Evolutionary conservation across 2,113 vertebrate genomes (phyloP), one percentile per base, ranked within the genome.

Genomic region (Aepyceros melampus): DNA sequence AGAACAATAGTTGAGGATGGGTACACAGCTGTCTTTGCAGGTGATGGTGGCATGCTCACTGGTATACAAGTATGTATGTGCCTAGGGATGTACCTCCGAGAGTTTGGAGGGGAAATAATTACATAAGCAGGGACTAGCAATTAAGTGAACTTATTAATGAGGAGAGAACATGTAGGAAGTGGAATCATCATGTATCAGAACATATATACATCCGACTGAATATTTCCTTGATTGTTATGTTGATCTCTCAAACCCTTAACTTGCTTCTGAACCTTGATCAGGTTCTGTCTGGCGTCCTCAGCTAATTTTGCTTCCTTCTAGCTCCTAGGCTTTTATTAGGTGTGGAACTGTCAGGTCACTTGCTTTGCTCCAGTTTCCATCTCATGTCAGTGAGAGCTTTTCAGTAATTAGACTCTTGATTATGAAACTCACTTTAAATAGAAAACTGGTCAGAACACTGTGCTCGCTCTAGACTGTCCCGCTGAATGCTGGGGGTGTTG

Each of bases 401-500:
- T 87, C 45, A 71, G 43, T 82, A 58, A 92, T 92, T 85, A 90
- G n/a, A 3, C 2, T 76, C 36, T 23, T 27, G 91, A 87, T 79
- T 97, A 83, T 64, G 85, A 96, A 96, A 96, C 62, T 86, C 84
- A 49, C 83, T 97, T 95, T 95, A 76, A 95, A 88, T 92, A 92
- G 58, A 92, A 96, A 89, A 19, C 82, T 91, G 85, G 64, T 85
- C 76, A 64, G 81, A 96, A 43, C 74, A 62, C 60, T 67, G 71
- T 47, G 55, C 85, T 92, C 82, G 43, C 81, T 86, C 15, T 25
- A 40, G 82, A 47, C 58, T 15, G 29, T 60, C 11, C 11, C 1
- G 1, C 74, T 21, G 60, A 87, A 74, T 56, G 55, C 21, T 78
- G 40, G 36, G 27, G 29, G n/a, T 21, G 17, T 23, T 19, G 17